A percentile compares a stretch with the other conserved stretches of the same genome.
These are phyloP conservation scores for Siderastrea radians DNA, from an alignment of 92 coral and sea anemone species.

Conservation along the genomic window DNA sequence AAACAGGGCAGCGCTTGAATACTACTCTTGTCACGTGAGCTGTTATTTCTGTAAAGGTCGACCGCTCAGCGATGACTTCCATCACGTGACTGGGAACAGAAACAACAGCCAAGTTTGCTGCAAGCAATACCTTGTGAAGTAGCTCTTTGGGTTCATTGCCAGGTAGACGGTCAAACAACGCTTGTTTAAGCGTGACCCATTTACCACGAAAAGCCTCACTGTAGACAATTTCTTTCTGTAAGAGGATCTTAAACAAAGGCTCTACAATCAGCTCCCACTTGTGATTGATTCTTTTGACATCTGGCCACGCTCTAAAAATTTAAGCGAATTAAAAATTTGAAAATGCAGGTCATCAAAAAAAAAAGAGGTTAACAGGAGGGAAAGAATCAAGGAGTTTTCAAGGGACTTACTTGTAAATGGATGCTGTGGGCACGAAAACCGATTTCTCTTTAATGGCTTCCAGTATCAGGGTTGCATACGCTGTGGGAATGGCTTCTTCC, in stretches of 20 bases:
- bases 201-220: conserved; percentile 58
- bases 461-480: too few species aligned
- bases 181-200: conserved; percentile 64
- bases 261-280: conserved; percentile 64
- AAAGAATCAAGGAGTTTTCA: too few species aligned
- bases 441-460: too few species aligned
- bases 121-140: conserved; percentile 42
- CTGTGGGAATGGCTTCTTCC: too few species aligned
- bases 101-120: conserved; percentile 52
- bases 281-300: conserved; percentile 39
- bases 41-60: neutral
- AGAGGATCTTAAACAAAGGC: conserved; percentile 32
- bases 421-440: too few species aligned
- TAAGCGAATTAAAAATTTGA: too few species aligned
- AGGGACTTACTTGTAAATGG: too few species aligned
- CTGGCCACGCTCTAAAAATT: conserved; percentile 54
- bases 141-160: conserved; percentile 26
- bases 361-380: too few species aligned
- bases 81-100: conserved; percentile 65
- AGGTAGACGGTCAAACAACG: conserved; percentile 23
- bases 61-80: neutral
- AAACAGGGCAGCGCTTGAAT: conserved; percentile 3
- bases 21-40: neutral
- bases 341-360: too few species aligned
- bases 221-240: conserved; percentile 38